Evolutionary conservation across 2,797 vertebrate genomes (phyloP).

Genomic region (Mus caroli): DNA sequence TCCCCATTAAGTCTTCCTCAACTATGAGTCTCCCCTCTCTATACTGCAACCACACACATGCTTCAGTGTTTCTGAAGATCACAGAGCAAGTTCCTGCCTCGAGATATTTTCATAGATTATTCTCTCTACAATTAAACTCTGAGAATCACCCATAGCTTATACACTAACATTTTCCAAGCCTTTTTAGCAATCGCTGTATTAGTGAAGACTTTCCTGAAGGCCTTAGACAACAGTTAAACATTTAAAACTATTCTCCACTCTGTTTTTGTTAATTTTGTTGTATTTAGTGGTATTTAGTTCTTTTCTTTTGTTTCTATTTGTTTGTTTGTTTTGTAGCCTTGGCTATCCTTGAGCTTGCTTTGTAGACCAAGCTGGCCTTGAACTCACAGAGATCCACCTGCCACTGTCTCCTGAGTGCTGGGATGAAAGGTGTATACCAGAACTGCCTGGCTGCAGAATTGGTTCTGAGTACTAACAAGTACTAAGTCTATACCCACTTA

Average conservation of each 20-base stretch:
- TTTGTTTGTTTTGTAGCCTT: neutral
- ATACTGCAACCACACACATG: accelerated
- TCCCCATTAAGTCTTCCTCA: neutral
- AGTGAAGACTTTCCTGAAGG: neutral
- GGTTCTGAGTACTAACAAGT: neutral
- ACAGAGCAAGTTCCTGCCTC: neutral
- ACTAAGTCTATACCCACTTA: neutral
- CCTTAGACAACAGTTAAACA: neutral
- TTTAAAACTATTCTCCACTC: neutral
- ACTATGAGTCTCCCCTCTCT: neutral
- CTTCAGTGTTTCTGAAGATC: neutral
- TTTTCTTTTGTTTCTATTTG: neutral
- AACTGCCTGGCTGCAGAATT: neutral
- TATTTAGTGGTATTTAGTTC: neutral
- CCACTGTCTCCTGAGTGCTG: neutral
- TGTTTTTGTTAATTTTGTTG: neutral
- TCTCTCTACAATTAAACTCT: neutral
- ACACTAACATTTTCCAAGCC: neutral
- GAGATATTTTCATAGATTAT: neutral
- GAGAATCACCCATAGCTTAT: neutral
- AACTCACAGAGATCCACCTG: neutral
- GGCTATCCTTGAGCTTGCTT: neutral
- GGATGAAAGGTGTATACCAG: neutral
- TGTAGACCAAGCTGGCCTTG: neutral
- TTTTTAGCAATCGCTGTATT: neutral